Evolutionary conservation across 2,888 invertebrate species (phyloP), one percentile per base, ranked within the genome.

Genomic region (Meghimatium bilineatum): DNA sequence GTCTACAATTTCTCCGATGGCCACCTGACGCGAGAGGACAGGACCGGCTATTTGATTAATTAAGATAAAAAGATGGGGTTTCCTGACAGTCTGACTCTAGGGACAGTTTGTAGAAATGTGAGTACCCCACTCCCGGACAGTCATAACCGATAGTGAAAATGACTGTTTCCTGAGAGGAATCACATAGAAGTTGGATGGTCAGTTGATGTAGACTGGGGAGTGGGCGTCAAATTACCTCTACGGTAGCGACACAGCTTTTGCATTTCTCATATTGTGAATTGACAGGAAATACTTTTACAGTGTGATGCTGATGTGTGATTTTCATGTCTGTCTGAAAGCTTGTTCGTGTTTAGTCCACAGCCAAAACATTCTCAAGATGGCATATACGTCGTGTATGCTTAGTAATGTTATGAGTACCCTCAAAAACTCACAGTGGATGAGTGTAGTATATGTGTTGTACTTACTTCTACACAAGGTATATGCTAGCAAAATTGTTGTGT

Each of bases 1-100:
- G 29, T 66, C 32, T 38, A 6, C 34, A 67, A 34, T 36, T 38
- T 71, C 38, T 36, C 8, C 8, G 71, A 72, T 44, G 29, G 44
- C n/a, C 44, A 72, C 0, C 44, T 32, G 10, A 49, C n/a, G 2
- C 38, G 6, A 12, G n/a, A 26, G 32, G 34, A 3, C 17, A 38
- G 36, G 77, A n/a, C n/a, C 36, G 63, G n/a, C 38, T 63, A 38
- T 63, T 38, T n/a, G 63, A 60, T 77, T 63, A 60, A 36, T 77
- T 77, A 77, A 77, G 77, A 77, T 60, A 60, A 63, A 60, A 63
- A n/a, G 36, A 26, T 36, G 56, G n/a, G 63, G 12, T 20, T 26
- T 14, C n/a, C 14, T 17, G 26, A 38, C 0, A n/a, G 63, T n/a
- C 60, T 63, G n/a, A 10, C 36, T 38, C 77, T 56, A 26, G 63